Conservation (phyloP, 2,113 vertebrate genomes). For the Rhinopomastus cyanomelas region DNA sequence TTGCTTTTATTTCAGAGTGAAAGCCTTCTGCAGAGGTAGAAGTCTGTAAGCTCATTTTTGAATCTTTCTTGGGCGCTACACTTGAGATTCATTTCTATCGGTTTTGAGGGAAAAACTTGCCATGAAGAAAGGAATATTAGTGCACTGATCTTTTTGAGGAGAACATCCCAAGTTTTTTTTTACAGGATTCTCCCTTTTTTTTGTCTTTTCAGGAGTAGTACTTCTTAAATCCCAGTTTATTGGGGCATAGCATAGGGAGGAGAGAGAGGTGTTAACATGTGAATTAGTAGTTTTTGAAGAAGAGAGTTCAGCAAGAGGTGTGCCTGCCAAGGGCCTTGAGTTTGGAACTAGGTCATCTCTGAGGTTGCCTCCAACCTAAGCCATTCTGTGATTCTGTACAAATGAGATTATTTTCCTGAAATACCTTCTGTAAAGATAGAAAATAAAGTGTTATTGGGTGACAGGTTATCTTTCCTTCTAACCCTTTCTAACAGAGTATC, state of each 20-base stretch:
- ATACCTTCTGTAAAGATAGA: background rate
- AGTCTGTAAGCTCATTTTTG: background rate
- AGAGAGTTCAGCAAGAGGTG: background rate
- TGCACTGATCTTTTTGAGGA: background rate
- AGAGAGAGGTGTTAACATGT: background rate
- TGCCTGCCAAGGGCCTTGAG: too few species aligned
- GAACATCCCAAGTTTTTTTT: background rate
- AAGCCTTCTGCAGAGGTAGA: fast-evolving
- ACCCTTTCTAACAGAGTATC: background rate
- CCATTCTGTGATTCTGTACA: too few species aligned
- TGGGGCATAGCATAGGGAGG: background rate
- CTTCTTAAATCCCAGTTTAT: background rate
- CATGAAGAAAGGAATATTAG: background rate
- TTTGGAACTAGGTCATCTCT: too few species aligned
- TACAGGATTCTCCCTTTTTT: background rate
- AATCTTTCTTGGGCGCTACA: background rate
- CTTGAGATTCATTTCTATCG: background rate
- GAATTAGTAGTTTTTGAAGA: background rate
- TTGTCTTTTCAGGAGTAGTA: background rate
- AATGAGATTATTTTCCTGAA: background rate
- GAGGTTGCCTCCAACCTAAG: too few species aligned
- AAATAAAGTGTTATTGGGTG: background rate
- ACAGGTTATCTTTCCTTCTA: background rate
- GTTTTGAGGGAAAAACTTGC: background rate
- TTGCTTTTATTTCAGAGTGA: background rate